phyloP scores from a whole-genome alignment of 2,888 invertebrate species.

The Lithophane socia region DNA sequence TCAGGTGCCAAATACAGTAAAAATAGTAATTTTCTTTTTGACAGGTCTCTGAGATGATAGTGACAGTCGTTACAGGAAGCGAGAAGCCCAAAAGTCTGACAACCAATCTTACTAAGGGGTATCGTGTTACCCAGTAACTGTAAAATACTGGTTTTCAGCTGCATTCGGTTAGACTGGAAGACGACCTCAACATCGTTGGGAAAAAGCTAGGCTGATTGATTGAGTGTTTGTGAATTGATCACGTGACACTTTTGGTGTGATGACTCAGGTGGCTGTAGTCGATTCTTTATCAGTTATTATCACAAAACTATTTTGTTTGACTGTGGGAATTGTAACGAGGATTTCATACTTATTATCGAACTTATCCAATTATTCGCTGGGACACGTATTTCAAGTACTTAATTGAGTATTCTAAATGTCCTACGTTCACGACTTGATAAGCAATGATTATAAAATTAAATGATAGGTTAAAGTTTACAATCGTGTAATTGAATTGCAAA shows the following conservation, averaged over 20 bases:
- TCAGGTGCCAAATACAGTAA: neutral
- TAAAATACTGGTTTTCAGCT: neutral
- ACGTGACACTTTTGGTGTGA: no score
- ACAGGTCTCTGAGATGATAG: neutral
- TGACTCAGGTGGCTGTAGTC: neutral
- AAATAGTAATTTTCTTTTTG: no score
- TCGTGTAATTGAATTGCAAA: slow-evolving; percentile 66
- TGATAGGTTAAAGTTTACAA: slow-evolving; percentile 59
- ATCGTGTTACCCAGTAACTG: no score
- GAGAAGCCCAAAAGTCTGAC: neutral
- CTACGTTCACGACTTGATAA: slow-evolving; percentile 48
- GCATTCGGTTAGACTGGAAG: no score
- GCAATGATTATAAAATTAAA: slow-evolving; percentile 62
- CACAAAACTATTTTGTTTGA: neutral
- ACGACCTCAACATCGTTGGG: neutral
- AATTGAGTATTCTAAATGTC: slow-evolving; percentile 44
- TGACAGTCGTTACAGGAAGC: neutral
- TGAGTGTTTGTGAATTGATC: neutral
- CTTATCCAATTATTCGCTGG: slow-evolving; percentile 17
- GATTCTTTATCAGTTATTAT: neutral
- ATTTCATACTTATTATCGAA: slow-evolving; percentile 15
- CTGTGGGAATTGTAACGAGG: slow-evolving; percentile 16
- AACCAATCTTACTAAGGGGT: neutral
- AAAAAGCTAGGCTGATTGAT: neutral
- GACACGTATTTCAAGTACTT: slow-evolving; percentile 28